Percentiles rank a stretch among this genome's conserved stretches.
These are phyloP conservation scores for Copsychus sechellarum DNA, from an alignment of 2,113 vertebrate genomes.

Conservation along the genomic window DNA sequence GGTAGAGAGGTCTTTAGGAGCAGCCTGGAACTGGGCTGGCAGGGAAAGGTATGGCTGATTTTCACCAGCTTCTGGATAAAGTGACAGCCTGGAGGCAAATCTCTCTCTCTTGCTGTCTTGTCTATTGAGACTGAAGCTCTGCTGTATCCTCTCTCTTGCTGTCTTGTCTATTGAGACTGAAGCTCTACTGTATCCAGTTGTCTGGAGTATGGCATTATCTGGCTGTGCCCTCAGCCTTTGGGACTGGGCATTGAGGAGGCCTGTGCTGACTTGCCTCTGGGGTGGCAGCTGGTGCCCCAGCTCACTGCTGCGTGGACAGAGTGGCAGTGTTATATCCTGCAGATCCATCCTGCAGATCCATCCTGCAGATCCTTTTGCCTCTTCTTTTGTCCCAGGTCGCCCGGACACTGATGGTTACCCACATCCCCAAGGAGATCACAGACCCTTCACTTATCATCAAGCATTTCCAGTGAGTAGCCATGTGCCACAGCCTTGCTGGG, in stretches of 20 bases:
- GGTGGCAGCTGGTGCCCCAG: background rate
- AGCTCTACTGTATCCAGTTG: background rate
- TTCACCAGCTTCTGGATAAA: background rate
- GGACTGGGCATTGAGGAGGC: background rate
- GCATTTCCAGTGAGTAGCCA: constrained; percentile 90
- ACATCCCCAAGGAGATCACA: constrained; percentile 88
- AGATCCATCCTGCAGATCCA: too few relatives aligned
- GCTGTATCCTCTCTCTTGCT: background rate
- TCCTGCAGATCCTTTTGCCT: background rate
- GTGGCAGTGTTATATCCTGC: rapidly evolving
- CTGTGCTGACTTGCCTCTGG: background rate
- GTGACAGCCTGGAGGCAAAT: background rate
- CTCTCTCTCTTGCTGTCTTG: background rate
- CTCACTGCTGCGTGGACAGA: rapidly evolving
- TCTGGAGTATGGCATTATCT: background rate
- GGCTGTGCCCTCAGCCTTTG: background rate
- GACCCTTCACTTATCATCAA: constrained; percentile 91
- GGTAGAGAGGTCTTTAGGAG: background rate
- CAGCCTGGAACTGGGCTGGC: background rate
- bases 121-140: too few relatives aligned
- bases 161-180: background rate
- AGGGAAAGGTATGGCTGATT: background rate
- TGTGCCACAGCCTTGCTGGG: background rate
- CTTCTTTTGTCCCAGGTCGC: constrained; percentile 76
- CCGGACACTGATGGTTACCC: constrained; percentile 92